These are phyloP conservation scores for Aspiorhynchus laticeps DNA, from an alignment of 2,113 vertebrate species.

Conservation along the genomic window DNA sequence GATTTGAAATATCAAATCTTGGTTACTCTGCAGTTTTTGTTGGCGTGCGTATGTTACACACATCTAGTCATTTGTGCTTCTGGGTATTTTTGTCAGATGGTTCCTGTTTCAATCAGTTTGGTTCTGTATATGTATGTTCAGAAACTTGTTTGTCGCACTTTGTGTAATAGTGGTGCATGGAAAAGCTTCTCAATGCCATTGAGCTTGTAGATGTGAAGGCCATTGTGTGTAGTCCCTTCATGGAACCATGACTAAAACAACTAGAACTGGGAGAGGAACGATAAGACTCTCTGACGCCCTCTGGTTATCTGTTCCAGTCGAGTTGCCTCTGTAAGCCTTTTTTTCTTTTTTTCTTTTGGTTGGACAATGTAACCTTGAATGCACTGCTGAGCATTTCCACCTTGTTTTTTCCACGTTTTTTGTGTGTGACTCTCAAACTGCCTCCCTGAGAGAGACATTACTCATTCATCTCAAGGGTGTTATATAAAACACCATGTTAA, in stretches of 20 bases:
- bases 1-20: neutral
- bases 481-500: slow-evolving; percentile 14
- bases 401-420: neutral
- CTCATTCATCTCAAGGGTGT: slow-evolving; percentile 25
- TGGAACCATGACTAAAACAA: slow-evolving; percentile 21
- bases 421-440: slow-evolving; percentile 12
- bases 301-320: neutral
- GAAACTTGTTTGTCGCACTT: neutral
- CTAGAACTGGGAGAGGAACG: neutral
- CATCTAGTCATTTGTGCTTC: neutral
- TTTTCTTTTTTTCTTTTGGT: neutral
- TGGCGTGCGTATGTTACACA: neutral
- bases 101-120: slow-evolving; percentile 13
- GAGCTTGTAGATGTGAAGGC: neutral
- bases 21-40: slow-evolving; percentile 49
- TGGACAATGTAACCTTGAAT: slow-evolving; percentile 23
- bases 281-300: neutral
- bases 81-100: neutral
- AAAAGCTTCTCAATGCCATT: slow-evolving; percentile 3
- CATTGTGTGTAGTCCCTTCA: slow-evolving; percentile 20
- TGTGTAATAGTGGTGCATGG: neutral
- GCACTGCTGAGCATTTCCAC: slow-evolving; percentile 21
- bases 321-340: neutral
- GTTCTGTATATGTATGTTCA: neutral
- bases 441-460: neutral